phyloP scores from a whole-genome alignment of 2,888 invertebrate species.

The Sphaerophoria taeniata region DNA sequence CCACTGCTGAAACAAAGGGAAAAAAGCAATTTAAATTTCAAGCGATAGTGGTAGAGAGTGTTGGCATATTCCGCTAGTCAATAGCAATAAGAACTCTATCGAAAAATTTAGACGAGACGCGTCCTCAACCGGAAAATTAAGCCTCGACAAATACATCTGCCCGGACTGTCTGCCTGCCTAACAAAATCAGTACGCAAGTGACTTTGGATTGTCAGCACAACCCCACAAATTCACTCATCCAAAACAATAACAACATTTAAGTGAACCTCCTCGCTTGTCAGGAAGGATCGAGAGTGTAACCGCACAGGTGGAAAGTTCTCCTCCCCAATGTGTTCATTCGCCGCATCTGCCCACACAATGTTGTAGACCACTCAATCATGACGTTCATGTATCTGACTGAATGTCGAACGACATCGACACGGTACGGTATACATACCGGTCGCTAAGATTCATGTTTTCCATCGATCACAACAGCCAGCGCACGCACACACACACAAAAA shows the following conservation, averaged over 20 bases:
- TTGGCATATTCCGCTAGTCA: slow-evolving; percentile 31
- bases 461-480: slow-evolving; percentile 50
- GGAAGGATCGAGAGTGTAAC: background rate
- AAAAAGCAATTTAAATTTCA: slow-evolving; percentile 57
- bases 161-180: slow-evolving; percentile 46
- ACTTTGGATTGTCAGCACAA: slow-evolving; percentile 12
- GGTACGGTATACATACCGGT: slow-evolving; percentile 28
- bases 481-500: slow-evolving; percentile 18
- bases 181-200: slow-evolving; percentile 18
- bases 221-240: slow-evolving; percentile 19
- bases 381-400: slow-evolving; percentile 45
- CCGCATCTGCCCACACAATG: background rate
- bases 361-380: slow-evolving; percentile 60
- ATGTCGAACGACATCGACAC: background rate
- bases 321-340: slow-evolving; percentile 44
- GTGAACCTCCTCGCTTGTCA: slow-evolving; percentile 28
- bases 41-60: background rate
- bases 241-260: slow-evolving; percentile 8
- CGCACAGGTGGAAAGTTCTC: slow-evolving; percentile 69
- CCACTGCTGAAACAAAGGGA: slow-evolving; percentile 34
- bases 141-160: slow-evolving; percentile 64
- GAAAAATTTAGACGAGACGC: slow-evolving; percentile 27
- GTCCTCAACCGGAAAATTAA: slow-evolving; percentile 69
- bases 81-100: slow-evolving; percentile 30
- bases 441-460: slow-evolving; percentile 59